phyloP scores from a whole-genome alignment of 1,140 invertebrate genomes.

The Acromyrmex charruanus region DNA sequence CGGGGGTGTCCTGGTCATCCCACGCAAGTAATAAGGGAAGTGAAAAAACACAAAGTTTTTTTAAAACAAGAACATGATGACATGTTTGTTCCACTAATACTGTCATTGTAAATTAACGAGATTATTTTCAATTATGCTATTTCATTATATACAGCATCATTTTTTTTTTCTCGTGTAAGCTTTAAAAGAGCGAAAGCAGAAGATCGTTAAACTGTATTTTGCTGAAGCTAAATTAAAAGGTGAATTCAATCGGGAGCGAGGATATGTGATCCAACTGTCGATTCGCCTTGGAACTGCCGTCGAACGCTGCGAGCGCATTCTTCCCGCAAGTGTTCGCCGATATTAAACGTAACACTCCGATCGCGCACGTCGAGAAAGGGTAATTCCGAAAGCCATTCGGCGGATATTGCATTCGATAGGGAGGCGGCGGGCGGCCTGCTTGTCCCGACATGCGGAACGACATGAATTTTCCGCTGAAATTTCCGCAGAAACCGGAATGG shows the following conservation, averaged over 20 bases:
- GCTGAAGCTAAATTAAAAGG: background rate
- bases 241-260: background rate
- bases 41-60: too few species aligned
- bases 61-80: too few species aligned
- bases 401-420: constrained; percentile 51
- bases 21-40: too few species aligned
- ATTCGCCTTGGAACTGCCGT: background rate
- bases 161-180: too few species aligned
- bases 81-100: too few species aligned
- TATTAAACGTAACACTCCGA: constrained; percentile 56
- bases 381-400: constrained; percentile 39
- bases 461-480: constrained; percentile 53
- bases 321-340: constrained; percentile 1
- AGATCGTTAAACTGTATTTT: background rate
- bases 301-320: constrained; percentile 2
- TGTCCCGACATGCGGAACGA: constrained; percentile 15
- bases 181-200: background rate
- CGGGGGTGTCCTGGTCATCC: too few species aligned
- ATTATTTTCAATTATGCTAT: too few species aligned
- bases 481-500: constrained; percentile 17
- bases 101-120: too few species aligned
- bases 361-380: background rate
- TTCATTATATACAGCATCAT: too few species aligned
- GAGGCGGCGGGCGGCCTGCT: background rate
- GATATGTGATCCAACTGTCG: constrained; percentile 3